These are phyloP conservation scores for Sesamia inferens DNA, from an alignment of 2,888 invertebrate species.

Conservation along the genomic window DNA sequence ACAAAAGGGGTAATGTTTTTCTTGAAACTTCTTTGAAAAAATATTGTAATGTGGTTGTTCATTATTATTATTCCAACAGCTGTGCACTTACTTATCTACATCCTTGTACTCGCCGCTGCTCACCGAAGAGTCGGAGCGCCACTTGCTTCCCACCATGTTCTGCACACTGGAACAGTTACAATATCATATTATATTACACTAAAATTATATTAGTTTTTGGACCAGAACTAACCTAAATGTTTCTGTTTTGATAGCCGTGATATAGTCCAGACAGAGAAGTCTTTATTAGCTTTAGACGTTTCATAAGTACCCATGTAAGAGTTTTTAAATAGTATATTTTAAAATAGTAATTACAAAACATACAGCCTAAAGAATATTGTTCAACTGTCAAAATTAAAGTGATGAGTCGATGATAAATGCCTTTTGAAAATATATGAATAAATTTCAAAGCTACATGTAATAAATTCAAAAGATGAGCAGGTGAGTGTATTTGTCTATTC, in stretches of 20 bases:
- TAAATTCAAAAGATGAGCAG: too few relatives aligned
- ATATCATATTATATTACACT: slow-evolving; percentile 9
- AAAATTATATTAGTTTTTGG: too few relatives aligned
- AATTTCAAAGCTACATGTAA: too few relatives aligned
- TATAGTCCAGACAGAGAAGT: too few relatives aligned
- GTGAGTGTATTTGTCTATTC: background rate
- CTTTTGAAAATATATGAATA: too few relatives aligned
- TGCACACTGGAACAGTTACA: slow-evolving; percentile 74
- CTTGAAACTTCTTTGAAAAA: too few relatives aligned
- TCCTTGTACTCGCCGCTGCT: slow-evolving; percentile 68
- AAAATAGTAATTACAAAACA: background rate
- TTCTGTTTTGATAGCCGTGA: too few relatives aligned
- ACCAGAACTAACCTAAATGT: too few relatives aligned
- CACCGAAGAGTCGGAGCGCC: slow-evolving; percentile 77
- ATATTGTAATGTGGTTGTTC: background rate
- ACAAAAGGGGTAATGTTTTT: background rate
- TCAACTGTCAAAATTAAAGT: background rate
- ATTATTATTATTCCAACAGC: too few relatives aligned
- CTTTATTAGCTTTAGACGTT: background rate
- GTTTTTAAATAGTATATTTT: too few relatives aligned
- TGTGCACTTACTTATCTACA: slow-evolving; percentile 24
- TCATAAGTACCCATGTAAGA: background rate
- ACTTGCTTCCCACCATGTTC: slow-evolving; percentile 79
- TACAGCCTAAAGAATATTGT: background rate
- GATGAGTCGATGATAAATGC: background rate